Conservation (phyloP, 2,888 invertebrate genomes). For the Mythimna vitellina region DNA sequence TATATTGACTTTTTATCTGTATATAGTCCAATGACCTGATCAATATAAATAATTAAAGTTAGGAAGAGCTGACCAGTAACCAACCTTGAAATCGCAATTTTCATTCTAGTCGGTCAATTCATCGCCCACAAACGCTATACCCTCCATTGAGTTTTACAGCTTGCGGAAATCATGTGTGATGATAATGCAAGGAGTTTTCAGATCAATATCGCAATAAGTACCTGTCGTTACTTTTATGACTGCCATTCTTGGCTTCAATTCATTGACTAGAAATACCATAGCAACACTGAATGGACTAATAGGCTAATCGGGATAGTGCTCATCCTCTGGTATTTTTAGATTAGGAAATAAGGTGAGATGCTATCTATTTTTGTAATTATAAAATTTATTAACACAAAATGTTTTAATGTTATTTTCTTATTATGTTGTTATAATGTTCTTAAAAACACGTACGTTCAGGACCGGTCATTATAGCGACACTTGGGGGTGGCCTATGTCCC, state of each 20-base stretch:
- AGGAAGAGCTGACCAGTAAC: not conserved
- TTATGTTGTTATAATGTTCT: not conserved
- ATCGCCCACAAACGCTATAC: not conserved
- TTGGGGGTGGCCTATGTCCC: no score
- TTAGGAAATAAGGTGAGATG: not conserved
- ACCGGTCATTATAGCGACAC: no score
- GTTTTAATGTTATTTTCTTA: not conserved
- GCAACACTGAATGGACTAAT: slow-evolving; percentile 22
- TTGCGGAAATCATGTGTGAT: slow-evolving; percentile 31
- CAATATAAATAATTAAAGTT: not conserved
- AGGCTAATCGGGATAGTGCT: not conserved
- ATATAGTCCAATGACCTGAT: not conserved
- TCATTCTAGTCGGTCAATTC: slow-evolving; percentile 15
- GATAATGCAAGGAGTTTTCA: slow-evolving; percentile 15
- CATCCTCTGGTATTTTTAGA: slow-evolving; percentile 3
- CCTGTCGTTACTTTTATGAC: slow-evolving; percentile 30
- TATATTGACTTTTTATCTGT: not conserved
- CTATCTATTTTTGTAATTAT: not conserved
- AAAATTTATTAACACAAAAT: no score
- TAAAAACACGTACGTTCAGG: no score
- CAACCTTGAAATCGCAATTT: slow-evolving; percentile 4
- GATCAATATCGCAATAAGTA: slow-evolving; percentile 30
- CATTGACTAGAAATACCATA: slow-evolving; percentile 14
- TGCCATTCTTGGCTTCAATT: slow-evolving; percentile 13
- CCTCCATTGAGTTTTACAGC: slow-evolving; percentile 24